Evolutionary conservation across 92 coral and sea anemone species (phyloP).

Genomic region (Desmophyllum pertusum): DNA sequence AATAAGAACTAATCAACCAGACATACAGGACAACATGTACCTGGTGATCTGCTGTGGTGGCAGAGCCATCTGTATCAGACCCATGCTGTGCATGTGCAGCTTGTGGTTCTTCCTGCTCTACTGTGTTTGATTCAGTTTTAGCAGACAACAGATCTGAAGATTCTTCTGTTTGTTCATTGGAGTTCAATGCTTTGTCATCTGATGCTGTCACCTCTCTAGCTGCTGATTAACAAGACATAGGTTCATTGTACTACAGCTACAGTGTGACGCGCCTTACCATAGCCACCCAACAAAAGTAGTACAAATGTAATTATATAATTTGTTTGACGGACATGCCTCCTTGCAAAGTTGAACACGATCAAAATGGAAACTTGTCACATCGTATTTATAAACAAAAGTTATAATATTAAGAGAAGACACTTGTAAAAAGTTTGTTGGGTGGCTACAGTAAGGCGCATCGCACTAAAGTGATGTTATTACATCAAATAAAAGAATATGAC

Average conservation of each 20-base stretch:
- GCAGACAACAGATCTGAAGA: not conserved
- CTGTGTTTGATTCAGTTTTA: not conserved
- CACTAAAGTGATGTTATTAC: too few species aligned
- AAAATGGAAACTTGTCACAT: too few species aligned
- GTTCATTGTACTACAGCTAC: not conserved
- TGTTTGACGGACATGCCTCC: too few species aligned
- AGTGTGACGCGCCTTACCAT: too few species aligned
- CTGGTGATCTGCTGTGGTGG: constrained; percentile 16
- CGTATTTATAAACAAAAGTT: too few species aligned
- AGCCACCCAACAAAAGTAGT: too few species aligned
- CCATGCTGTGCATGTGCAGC: not conserved
- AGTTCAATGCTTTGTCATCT: constrained; percentile 41
- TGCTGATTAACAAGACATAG: not conserved
- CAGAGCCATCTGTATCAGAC: not conserved
- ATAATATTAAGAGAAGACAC: too few species aligned
- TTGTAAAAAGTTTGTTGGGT: too few species aligned
- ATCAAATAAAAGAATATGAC: too few species aligned
- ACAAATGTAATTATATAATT: too few species aligned
- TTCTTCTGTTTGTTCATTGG: constrained; percentile 17
- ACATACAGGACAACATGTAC: constrained; percentile 1
- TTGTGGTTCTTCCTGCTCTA: not conserved
- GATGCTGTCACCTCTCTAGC: constrained; percentile 24
- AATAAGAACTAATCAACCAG: not conserved
- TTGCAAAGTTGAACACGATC: too few species aligned
- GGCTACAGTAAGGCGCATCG: too few species aligned